Conservation (phyloP, 2,797 vertebrate species). For the Aeoliscus strigatus region DNA sequence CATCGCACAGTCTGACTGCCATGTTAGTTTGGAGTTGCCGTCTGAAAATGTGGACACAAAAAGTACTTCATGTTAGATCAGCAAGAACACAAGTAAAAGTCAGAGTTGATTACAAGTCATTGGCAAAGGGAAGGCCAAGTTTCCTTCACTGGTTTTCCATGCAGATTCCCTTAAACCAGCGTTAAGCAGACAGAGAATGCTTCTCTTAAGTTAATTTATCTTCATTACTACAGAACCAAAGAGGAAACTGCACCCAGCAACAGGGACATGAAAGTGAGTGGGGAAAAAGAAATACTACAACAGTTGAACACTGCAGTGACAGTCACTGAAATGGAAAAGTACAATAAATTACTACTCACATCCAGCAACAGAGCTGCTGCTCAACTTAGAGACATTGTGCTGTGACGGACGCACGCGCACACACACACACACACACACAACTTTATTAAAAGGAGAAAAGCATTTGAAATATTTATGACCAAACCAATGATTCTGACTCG, state of each 20-base stretch:
- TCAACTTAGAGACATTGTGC: constrained; percentile 2
- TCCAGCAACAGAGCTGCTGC: constrained; percentile 9
- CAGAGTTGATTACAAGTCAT: constrained; percentile 75
- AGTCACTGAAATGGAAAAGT: constrained; percentile 16
- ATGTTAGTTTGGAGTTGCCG: constrained; percentile 98
- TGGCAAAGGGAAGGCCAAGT: constrained; percentile 52
- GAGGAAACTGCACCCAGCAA: constrained; percentile 21
- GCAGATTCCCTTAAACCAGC: constrained; percentile 57
- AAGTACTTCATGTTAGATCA: constrained; percentile 93
- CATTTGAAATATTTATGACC: no score
- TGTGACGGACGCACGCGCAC: no score
- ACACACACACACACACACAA: no score
- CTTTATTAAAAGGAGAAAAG: no score
- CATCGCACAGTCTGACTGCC: constrained; percentile 99
- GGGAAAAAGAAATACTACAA: constrained; percentile 32
- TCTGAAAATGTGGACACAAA: constrained; percentile 99
- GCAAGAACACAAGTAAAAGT: constrained; percentile 79
- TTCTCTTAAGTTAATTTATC: constrained; percentile 42
- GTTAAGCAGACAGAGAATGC: constrained; percentile 26
- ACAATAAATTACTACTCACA: constrained; percentile 28
- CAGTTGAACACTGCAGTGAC: constrained; percentile 17
- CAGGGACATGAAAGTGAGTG: constrained; percentile 29
- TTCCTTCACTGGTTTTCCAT: constrained; percentile 78
- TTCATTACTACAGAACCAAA: constrained; percentile 19
- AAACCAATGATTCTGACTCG: no score